Percentiles rank a stretch among this genome's conserved stretches.
phyloP scores from a whole-genome alignment of 2,113 vertebrate genomes.

The Zapus hudsonius region DNA sequence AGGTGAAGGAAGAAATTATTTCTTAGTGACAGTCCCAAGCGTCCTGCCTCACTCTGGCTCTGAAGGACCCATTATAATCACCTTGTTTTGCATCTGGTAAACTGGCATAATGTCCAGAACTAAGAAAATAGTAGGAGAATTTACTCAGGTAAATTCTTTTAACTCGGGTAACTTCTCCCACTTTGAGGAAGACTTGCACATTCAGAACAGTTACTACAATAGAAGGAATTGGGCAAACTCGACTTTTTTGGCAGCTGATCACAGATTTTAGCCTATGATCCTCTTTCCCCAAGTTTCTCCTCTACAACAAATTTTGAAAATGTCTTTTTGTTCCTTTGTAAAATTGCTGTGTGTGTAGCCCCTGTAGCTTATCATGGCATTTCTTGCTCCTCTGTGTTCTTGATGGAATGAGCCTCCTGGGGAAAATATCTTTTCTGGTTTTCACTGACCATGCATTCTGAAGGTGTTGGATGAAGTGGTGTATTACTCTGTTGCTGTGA shows the following conservation, averaged over 20 bases:
- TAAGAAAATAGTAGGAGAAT: not conserved
- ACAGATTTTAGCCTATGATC: not conserved
- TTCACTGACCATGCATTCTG: not conserved
- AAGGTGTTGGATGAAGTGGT: not conserved
- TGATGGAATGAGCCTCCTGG: not conserved
- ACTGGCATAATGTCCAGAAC: not conserved
- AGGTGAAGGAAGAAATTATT: not conserved
- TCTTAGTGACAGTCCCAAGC: not conserved
- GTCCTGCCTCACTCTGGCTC: not conserved
- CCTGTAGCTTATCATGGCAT: not conserved
- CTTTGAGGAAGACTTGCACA: not conserved
- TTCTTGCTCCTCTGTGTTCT: not conserved
- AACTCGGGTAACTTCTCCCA: no score
- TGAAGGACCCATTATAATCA: not conserved
- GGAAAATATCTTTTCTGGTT: not conserved
- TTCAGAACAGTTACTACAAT: not conserved
- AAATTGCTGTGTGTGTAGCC: not conserved
- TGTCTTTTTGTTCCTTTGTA: not conserved
- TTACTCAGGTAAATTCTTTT: no score
- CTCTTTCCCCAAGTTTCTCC: not conserved
- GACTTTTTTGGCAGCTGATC: not conserved
- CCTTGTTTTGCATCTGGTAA: not conserved
- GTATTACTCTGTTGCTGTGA: not conserved
- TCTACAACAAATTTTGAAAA: constrained; percentile 20
- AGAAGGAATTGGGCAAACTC: not conserved